A percentile compares a stretch with the other conserved stretches of the same genome.
phyloP scores from a whole-genome alignment of 2,888 invertebrate species.

The Oscheius sp. region DNA sequence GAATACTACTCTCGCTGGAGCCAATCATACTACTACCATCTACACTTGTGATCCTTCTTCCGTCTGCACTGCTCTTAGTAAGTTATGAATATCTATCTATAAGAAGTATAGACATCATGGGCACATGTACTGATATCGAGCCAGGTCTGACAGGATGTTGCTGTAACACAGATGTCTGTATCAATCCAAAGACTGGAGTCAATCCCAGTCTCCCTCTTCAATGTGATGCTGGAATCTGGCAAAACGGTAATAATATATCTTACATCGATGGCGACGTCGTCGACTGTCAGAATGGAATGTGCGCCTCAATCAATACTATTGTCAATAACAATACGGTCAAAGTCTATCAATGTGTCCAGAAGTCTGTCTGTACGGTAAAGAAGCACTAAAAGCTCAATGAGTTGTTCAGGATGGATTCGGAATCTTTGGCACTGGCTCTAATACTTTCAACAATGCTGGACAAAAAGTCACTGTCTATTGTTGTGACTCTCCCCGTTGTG shows the following conservation, averaged over 20 bases:
- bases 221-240: constrained; percentile 43
- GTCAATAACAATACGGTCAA: constrained; percentile 13
- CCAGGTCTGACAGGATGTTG: constrained; percentile 44
- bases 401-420: constrained; percentile 1
- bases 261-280: not conserved
- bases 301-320: constrained; percentile 16
- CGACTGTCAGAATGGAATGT: not conserved
- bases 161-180: constrained; percentile 43
- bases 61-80: constrained; percentile 40
- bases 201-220: constrained; percentile 28
- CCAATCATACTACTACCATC: constrained; percentile 33
- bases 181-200: constrained; percentile 37
- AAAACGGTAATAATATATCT: not conserved
- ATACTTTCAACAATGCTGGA: constrained; percentile 36
- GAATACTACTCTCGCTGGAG: constrained; percentile 32
- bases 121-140: constrained; percentile 39
- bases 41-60: constrained; percentile 50
- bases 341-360: constrained; percentile 27
- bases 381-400: too few relatives aligned
- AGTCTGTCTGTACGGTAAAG: constrained; percentile 34
- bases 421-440: not conserved
- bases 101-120: constrained; percentile 29
- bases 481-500: not conserved
- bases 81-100: not conserved
- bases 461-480: constrained; percentile 23